Base-by-base conservation (phyloP, 2,888 invertebrate genomes). In the Parelbella ahira region DNA sequence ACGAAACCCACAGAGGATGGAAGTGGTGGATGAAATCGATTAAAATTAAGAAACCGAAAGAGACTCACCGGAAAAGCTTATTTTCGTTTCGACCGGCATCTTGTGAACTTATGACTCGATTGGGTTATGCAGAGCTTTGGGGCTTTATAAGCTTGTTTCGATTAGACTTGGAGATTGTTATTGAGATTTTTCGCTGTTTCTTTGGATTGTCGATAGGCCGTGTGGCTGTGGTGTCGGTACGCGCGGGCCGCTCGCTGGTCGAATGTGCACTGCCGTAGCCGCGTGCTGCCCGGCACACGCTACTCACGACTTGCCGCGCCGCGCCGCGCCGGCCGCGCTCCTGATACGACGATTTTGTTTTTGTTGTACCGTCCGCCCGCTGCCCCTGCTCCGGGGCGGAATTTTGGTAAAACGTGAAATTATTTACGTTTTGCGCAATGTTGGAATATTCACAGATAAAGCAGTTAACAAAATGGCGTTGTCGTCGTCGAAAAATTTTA, bases 11-110 rank as follows among this genome's bases (percentile, higher is more conserved):
- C n/a, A n/a, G n/a, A n/a, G n/a, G n/a, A n/a, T n/a, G n/a, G n/a
- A n/a, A n/a, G n/a, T n/a, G n/a, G n/a, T n/a, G n/a, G n/a, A n/a
- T n/a, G n/a, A n/a, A n/a, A n/a, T n/a, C n/a, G n/a, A n/a, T n/a
- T n/a, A n/a, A n/a, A n/a, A n/a, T n/a, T n/a, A n/a, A 36, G 51
- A 30, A 50, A 51, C 15, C 2, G n/a, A 30, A n/a, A 30, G n/a
- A 15, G 47, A 82, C 87, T 84, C 54, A 87, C 87, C 87, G 54
- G 86, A 86, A 63, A 86, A 87, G 72, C 86, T 84, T 52, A 86
- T 86, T 79, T 64, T 86, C 51, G 84, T 83, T 75, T 86, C 86
- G 51, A 81, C 84, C 54, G 87, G 87, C 87, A 42, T 42, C 13
- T 39, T 39, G 21, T 33, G 13, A 41, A 33, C 13, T 33, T 20